phyloP scores from a whole-genome alignment of 92 coral and sea anemone genomes.

The Actinostola sp. region DNA sequence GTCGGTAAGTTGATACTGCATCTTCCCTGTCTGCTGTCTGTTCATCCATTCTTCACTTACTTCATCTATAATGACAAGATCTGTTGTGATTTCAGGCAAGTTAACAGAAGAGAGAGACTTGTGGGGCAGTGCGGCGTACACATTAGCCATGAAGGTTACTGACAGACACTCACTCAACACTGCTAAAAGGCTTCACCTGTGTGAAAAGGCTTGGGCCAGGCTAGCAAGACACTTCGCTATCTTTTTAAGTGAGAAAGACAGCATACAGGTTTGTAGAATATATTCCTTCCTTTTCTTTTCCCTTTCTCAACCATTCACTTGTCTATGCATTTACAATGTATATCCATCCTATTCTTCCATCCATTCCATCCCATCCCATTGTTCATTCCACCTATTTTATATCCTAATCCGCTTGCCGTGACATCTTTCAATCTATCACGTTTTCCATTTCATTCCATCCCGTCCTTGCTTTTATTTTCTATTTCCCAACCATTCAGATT shows the following conservation, averaged over 20 bases:
- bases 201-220: slow-evolving; percentile 98
- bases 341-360: not conserved
- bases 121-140: slow-evolving; percentile 98
- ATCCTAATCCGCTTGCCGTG: no score
- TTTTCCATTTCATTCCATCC: no score
- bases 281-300: not conserved
- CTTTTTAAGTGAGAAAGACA: slow-evolving; percentile 87
- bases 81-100: slow-evolving; percentile 53
- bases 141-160: slow-evolving; percentile 90
- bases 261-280: slow-evolving; percentile 80
- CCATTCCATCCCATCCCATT: no score
- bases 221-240: slow-evolving; percentile 92
- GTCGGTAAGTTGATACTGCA: slow-evolving; percentile 76
- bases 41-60: no score
- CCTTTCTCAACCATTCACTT: not conserved
- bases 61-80: no score
- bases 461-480: not conserved
- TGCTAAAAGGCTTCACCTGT: slow-evolving; percentile 91
- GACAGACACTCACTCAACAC: slow-evolving; percentile 89
- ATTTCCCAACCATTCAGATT: not conserved
- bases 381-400: no score
- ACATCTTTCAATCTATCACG: no score
- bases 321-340: not conserved
- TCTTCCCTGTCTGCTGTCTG: no score
- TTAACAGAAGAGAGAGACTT: slow-evolving; percentile 94